Conservation (phyloP, 1,140 invertebrate genomes). For the Propsilocerus akamusi region DNA sequence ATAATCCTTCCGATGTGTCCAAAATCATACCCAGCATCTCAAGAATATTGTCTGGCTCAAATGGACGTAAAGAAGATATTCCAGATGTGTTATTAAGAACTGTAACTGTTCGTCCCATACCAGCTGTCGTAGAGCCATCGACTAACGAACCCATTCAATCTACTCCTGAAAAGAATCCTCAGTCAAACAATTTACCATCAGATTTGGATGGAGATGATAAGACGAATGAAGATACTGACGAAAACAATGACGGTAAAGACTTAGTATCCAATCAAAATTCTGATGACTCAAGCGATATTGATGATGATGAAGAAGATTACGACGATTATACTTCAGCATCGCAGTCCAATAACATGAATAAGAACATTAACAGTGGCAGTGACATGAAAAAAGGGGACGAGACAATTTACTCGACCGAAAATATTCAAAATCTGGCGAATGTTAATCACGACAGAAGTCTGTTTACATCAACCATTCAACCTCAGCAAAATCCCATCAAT, state of each 20-base stretch:
- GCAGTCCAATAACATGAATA: conserved; percentile 10
- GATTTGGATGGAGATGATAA: conserved; percentile 8
- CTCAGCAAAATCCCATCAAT: background rate
- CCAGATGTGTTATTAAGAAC: conserved; percentile 50
- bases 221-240: background rate
- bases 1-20: conserved; percentile 28
- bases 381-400: conserved; percentile 5
- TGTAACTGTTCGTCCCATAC: conserved; percentile 32
- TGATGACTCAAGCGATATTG: background rate
- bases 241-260: background rate
- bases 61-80: conserved; percentile 58
- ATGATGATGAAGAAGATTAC: conserved; percentile 3
- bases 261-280: background rate
- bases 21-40: conserved; percentile 54
- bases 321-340: conserved; percentile 10
- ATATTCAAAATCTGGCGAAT: conserved; percentile 28
- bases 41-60: conserved; percentile 59
- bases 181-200: background rate
- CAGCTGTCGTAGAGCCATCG: background rate
- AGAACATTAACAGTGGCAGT: conserved; percentile 6
- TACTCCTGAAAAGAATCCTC: background rate
- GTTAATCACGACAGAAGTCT: conserved; percentile 21
- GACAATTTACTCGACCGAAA: conserved; percentile 20
- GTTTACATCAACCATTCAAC: background rate
- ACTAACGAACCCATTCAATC: background rate